Conservation (phyloP, 2,113 vertebrate genomes). For the Platysteira castanea region DNA sequence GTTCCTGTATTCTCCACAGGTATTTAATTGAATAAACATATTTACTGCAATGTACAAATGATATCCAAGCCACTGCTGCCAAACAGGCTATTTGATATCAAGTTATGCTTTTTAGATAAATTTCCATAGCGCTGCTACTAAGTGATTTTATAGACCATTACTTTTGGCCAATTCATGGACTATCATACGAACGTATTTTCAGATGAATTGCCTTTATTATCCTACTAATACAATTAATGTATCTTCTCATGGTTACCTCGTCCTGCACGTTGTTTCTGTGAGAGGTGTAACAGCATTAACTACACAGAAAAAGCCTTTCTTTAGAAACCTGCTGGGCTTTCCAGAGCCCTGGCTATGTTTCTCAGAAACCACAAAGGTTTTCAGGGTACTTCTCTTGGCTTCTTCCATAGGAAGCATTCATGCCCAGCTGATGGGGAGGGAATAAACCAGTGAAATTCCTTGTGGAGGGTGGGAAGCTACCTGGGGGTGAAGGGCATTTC, state of each 20-base stretch:
- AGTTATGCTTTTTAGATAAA: neutral
- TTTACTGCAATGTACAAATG: neutral
- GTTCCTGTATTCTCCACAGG: neutral
- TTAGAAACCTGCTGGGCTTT: neutral
- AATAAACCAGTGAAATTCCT: neutral
- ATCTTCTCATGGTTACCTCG: neutral
- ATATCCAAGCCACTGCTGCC: neutral
- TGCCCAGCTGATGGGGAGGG: rapidly evolving
- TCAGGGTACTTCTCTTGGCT: neutral
- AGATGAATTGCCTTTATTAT: conserved; percentile 31
- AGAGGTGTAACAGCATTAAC: neutral
- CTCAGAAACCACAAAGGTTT: neutral
- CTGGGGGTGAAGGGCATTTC: neutral
- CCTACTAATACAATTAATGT: neutral
- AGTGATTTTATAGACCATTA: conserved; percentile 29
- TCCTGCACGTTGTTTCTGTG: neutral
- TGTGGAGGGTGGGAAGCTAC: neutral
- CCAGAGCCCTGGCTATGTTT: neutral
- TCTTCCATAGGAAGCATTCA: neutral
- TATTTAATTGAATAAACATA: neutral
- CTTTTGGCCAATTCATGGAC: conserved; percentile 1
- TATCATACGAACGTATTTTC: neutral
- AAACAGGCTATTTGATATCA: neutral
- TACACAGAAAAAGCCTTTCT: neutral
- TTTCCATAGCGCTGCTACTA: neutral